phyloP scores from a whole-genome alignment of 2,113 vertebrate genomes.

The Conger conger region DNA sequence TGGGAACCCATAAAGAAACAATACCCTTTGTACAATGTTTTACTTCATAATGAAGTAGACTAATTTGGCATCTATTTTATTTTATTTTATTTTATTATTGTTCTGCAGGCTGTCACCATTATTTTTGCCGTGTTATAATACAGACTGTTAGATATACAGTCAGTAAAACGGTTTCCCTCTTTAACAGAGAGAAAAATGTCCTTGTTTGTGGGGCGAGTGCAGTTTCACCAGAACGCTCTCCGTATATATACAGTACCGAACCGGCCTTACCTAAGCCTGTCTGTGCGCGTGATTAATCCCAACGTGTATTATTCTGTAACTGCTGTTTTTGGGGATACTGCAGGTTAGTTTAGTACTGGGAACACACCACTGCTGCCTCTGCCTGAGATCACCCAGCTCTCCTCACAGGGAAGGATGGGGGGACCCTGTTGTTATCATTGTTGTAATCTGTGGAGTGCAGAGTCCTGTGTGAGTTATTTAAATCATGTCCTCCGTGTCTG shows the following conservation, averaged over 20 bases:
- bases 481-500: neutral
- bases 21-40: neutral
- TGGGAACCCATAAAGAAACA: slow-evolving; percentile 21
- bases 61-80: neutral
- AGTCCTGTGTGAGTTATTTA: neutral
- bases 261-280: slow-evolving; percentile 15
- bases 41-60: slow-evolving; percentile 34
- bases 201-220: neutral
- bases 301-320: neutral
- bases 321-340: neutral
- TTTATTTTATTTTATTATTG: neutral
- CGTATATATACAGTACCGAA: slow-evolving; percentile 8
- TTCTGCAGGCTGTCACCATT: neutral
- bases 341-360: neutral
- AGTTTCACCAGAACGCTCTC: neutral
- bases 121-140: slow-evolving; percentile 8
- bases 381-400: neutral
- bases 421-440: neutral
- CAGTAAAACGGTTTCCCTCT: neutral
- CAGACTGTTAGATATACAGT: slow-evolving; percentile 13
- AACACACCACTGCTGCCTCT: neutral
- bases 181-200: neutral
- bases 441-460: neutral
- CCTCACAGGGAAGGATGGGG: neutral
- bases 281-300: neutral